Evolutionary conservation across 2,797 vertebrate genomes (phyloP).

Genomic region (Hemibagrus guttatus): DNA sequence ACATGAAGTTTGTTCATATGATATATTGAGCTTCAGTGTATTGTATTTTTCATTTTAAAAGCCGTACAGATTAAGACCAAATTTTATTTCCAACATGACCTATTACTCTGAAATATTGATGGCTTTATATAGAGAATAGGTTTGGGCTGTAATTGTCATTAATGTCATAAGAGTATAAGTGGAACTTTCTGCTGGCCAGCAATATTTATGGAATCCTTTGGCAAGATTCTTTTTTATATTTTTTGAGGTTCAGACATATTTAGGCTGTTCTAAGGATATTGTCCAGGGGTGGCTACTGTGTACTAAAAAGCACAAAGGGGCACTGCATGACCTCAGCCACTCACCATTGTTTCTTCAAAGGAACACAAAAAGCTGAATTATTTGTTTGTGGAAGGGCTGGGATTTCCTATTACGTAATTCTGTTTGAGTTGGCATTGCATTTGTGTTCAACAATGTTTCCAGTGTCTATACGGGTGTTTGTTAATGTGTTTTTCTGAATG

Average conservation of each 20-base stretch:
- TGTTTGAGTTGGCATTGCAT: constrained; percentile 43
- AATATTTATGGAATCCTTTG: constrained; percentile 1
- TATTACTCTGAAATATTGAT: constrained; percentile 8
- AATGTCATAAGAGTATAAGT: neutral
- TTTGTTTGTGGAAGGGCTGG: constrained; percentile 61
- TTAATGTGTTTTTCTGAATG: neutral
- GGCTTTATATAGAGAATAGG: constrained; percentile 5
- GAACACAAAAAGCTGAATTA: constrained; percentile 54
- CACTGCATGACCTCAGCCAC: constrained; percentile 38
- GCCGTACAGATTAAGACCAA: constrained; percentile 4
- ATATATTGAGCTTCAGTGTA: neutral
- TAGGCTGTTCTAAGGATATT: constrained; percentile 16
- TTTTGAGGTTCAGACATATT: constrained; percentile 14
- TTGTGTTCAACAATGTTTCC: constrained; percentile 43
- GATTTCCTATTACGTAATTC: constrained; percentile 59
- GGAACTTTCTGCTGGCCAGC: neutral
- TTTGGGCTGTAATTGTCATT: constrained; percentile 16
- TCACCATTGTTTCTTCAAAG: constrained; percentile 54
- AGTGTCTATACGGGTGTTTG: constrained; percentile 16
- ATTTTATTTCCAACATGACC: constrained; percentile 10
- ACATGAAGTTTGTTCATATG: neutral
- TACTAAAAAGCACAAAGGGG: constrained; percentile 28
- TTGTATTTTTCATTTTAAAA: neutral
- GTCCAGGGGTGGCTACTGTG: constrained; percentile 35
- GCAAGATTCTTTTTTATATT: constrained; percentile 19